A percentile compares a stretch with the other conserved stretches of the same genome.
Evolutionary conservation across 2,888 invertebrate species (phyloP).

Genomic region (Agonopterix subpropinquella): DNA sequence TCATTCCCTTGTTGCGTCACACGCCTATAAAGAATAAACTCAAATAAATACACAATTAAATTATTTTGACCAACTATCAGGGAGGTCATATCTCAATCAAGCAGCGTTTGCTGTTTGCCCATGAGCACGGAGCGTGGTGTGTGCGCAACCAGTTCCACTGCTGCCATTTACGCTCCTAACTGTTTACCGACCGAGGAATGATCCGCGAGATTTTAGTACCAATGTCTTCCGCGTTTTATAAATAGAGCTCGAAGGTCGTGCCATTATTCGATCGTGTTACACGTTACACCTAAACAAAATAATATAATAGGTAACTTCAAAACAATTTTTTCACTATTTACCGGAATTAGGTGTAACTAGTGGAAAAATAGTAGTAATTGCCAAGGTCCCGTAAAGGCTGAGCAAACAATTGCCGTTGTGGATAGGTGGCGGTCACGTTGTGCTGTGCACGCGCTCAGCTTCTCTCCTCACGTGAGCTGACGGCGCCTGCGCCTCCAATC

Average conservation of each 20-base stretch:
- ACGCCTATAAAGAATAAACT: too few relatives aligned
- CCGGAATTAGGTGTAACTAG: not conserved
- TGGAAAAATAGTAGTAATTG: constrained; percentile 17
- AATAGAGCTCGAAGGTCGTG: constrained; percentile 67
- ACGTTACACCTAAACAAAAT: constrained; percentile 22
- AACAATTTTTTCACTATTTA: constrained; percentile 9
- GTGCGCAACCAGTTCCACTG: constrained; percentile 28
- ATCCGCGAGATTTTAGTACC: constrained; percentile 52
- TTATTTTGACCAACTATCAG: too few relatives aligned
- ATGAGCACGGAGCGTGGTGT: constrained; percentile 25
- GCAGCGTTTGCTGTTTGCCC: constrained; percentile 6
- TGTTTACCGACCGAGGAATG: constrained; percentile 49
- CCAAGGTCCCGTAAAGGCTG: constrained; percentile 33
- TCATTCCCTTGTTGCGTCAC: too few relatives aligned
- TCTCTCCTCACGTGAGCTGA: constrained; percentile 39
- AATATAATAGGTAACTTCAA: constrained; percentile 41
- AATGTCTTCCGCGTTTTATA: constrained; percentile 70
- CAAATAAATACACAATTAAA: too few relatives aligned
- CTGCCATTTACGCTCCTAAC: constrained; percentile 48
- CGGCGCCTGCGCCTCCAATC: constrained; percentile 9
- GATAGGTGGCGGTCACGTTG: constrained; percentile 36
- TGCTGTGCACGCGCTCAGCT: constrained; percentile 36
- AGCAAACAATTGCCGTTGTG: constrained; percentile 25
- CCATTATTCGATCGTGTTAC: constrained; percentile 44
- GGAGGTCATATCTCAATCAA: constrained; percentile 1